Evolutionary conservation across 2,797 vertebrate genomes (phyloP).

Genomic region (Falco novaeseelandiae): DNA sequence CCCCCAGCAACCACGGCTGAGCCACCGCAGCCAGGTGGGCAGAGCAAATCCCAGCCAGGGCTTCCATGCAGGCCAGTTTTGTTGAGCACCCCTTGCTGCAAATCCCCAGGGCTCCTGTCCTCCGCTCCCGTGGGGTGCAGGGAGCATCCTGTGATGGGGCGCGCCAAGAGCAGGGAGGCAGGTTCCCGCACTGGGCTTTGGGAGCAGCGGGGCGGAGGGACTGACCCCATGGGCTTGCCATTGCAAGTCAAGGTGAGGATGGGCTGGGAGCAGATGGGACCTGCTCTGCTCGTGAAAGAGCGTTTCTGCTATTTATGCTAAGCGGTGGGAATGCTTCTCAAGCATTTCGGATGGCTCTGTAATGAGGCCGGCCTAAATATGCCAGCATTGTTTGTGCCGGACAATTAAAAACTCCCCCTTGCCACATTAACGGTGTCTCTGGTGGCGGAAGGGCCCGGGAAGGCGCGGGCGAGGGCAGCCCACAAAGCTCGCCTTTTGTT

Average conservation of each 20-base stretch:
- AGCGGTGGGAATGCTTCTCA: slow-evolving; percentile 91
- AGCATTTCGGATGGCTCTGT: slow-evolving; percentile 87
- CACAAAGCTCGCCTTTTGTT: slow-evolving; percentile 93
- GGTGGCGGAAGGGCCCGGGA: slow-evolving; percentile 86
- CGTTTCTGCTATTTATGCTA: slow-evolving; percentile 90
- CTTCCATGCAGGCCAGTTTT: not conserved
- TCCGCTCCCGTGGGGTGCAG: not conserved
- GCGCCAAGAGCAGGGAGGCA: slow-evolving; percentile 81
- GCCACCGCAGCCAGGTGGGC: slow-evolving; percentile 69
- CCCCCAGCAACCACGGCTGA: slow-evolving; percentile 79
- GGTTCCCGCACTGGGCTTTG: slow-evolving; percentile 84
- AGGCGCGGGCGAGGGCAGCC: slow-evolving; percentile 86
- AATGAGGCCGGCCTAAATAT: slow-evolving; percentile 92
- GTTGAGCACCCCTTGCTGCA: rapidly evolving
- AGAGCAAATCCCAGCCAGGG: slow-evolving; percentile 83
- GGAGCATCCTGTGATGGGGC: not conserved
- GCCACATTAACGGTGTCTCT: slow-evolving; percentile 94
- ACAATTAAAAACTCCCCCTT: slow-evolving; percentile 96
- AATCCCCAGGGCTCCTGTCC: not conserved
- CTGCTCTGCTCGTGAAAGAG: slow-evolving; percentile 92
- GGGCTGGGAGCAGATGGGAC: slow-evolving; percentile 93
- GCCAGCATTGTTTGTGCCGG: slow-evolving; percentile 88
- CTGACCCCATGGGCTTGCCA: slow-evolving; percentile 69
- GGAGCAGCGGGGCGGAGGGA: slow-evolving; percentile 55
- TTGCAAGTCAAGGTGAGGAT: slow-evolving; percentile 93